Evolutionary conservation across 2,888 invertebrate species (phyloP).

Genomic region (Drosophila falleni): DNA sequence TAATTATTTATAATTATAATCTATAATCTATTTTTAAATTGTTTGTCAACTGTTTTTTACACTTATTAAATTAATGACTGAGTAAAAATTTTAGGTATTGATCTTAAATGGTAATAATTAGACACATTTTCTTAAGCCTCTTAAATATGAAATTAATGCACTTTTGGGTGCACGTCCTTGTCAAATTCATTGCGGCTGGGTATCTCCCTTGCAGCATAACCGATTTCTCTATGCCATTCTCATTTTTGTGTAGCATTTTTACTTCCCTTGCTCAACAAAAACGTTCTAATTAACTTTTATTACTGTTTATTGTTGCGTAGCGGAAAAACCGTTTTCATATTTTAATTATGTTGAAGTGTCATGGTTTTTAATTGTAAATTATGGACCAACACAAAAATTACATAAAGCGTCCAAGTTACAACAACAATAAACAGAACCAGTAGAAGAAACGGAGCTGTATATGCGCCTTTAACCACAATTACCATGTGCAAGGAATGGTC

Average conservation of each 20-base stretch:
- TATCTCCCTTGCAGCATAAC: neutral
- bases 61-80: no score
- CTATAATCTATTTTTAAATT: no score
- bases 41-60: no score
- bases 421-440: slow-evolving; percentile 25
- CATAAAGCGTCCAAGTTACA: slow-evolving; percentile 47
- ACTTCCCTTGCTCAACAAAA: slow-evolving; percentile 32
- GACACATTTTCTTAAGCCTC: neutral
- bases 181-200: neutral
- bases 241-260: slow-evolving; percentile 20
- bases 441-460: slow-evolving; percentile 15
- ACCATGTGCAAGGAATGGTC: slow-evolving; percentile 19
- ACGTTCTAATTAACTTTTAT: slow-evolving; percentile 78
- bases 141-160: neutral
- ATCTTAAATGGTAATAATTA: no score
- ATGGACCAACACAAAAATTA: slow-evolving; percentile 67
- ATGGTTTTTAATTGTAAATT: slow-evolving; percentile 82
- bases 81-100: no score
- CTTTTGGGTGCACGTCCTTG: neutral
- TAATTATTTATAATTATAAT: no score
- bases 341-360: slow-evolving; percentile 83
- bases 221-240: neutral
- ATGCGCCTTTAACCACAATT: slow-evolving; percentile 28
- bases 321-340: slow-evolving; percentile 80
- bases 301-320: slow-evolving; percentile 79